Base-by-base conservation (phyloP, 2,888 invertebrate genomes). In the Lasioglossum oenotherae region DNA sequence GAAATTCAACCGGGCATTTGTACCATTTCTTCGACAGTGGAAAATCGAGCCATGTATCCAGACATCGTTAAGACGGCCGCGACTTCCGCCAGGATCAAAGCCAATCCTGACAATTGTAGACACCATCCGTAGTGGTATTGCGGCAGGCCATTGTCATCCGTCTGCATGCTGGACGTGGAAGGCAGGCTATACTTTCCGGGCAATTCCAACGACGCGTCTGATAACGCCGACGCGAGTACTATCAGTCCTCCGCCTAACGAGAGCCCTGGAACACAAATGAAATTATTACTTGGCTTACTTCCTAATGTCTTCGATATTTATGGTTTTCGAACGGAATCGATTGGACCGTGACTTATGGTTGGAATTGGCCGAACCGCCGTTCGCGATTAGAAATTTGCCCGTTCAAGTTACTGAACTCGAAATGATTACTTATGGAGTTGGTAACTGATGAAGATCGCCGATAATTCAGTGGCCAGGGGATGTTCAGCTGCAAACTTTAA, bases 41-140 rank as follows among this genome's bases (percentile, higher is more conserved):
- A 96, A 92, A 96, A 96, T 82, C 96, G 95, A 85, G 96, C 96
- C 92, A 96, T 95, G 93, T 96, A 96, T 84, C 96, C 96, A 6
- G 96, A 96, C 85, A 97, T 96, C 76, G 96, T 96, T 87, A 96
- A 95, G 27, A 96, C 95, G 2, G 96, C 96, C 12, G 96, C 96
- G 88, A 96, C 93, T 93, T 96, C 96, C n/a, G 96, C 96, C 92
- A 96, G 95, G 88, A 96, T 96, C 92, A 97, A 95, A 75, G 96
- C 96, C 78, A 96, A 95, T 60, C 96, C 96, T 14, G 96, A 97
- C 60, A 96, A 95, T 93, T 96, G 96, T 92, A 97, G 96, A 88
- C 96, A 96, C 97, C 97, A 97, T 74, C 96, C 97, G 93, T 97
- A 97, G 78, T 96, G 96, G 93, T 96, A 96, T 91, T 94, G 93